phyloP scores from a whole-genome alignment of 2,888 invertebrate genomes.

The Odontocerum albicorne region DNA sequence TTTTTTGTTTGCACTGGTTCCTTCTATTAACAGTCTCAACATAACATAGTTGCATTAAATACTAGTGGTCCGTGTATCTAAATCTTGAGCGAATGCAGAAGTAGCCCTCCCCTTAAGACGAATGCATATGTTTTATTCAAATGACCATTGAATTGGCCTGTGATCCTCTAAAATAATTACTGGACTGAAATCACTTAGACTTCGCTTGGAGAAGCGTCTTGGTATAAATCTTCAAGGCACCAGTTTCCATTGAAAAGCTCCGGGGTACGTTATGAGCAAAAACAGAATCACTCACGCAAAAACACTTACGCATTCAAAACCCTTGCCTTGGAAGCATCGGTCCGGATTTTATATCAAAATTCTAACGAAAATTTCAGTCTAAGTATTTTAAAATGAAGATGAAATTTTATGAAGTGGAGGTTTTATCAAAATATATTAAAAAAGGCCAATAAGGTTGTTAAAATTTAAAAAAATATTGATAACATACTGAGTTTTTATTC shows the following conservation, averaged over 20 bases:
- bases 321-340: slow-evolving; percentile 10
- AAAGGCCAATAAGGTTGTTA: no score
- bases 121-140: slow-evolving; percentile 2
- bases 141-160: not conserved
- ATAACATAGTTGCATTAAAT: no score
- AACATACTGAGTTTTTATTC: no score
- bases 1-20: no score
- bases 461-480: no score
- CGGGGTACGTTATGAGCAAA: slow-evolving; percentile 24
- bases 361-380: not conserved
- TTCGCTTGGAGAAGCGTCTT: slow-evolving; percentile 4
- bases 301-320: slow-evolving; percentile 35
- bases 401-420: no score
- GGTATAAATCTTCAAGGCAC: slow-evolving; percentile 28
- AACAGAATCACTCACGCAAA: slow-evolving; percentile 35
- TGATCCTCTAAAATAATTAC: slow-evolving; percentile 17
- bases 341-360: not conserved
- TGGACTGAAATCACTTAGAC: slow-evolving; percentile 16
- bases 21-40: no score
- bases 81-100: no score
- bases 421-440: no score
- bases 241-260: slow-evolving; percentile 26
- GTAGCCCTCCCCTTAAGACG: no score
- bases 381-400: no score
- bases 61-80: no score